A percentile compares a stretch with the other conserved stretches of the same genome.
Evolutionary conservation across 2,888 invertebrate genomes (phyloP).

Genomic region (Oxyteleia sp.): DNA sequence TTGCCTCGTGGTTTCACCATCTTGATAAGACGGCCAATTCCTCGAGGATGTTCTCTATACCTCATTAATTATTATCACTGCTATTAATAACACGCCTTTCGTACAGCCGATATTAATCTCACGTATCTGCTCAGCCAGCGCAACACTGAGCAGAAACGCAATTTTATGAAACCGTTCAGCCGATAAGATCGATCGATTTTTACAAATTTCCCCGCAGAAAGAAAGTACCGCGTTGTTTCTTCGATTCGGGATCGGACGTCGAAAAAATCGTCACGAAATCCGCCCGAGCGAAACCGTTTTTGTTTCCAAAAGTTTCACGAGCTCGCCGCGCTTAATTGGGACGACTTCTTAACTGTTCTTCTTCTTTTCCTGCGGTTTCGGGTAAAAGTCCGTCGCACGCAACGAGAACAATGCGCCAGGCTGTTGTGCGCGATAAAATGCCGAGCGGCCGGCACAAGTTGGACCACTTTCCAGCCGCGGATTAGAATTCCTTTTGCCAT

Average conservation of each 20-base stretch:
- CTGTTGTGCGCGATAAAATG: constrained; percentile 40
- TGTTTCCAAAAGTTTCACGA: neutral
- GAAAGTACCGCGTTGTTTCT: neutral
- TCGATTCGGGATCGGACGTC: neutral
- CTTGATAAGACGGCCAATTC: constrained; percentile 48
- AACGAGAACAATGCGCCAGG: constrained; percentile 47
- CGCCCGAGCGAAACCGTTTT: constrained; percentile 1
- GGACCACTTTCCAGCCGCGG: constrained; percentile 59
- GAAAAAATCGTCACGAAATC: neutral
- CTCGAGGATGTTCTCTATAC: constrained; percentile 54
- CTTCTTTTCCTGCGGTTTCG: constrained; percentile 54
- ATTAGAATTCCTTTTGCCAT: constrained; percentile 54
- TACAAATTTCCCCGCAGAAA: neutral
- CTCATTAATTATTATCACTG: constrained; percentile 48
- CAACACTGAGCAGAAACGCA: neutral
- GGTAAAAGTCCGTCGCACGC: constrained; percentile 44
- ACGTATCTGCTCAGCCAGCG: constrained; percentile 1
- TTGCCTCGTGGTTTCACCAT: constrained; percentile 25
- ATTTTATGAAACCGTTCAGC: constrained; percentile 1
- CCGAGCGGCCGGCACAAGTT: constrained; percentile 4
- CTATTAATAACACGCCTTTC: constrained; percentile 50
- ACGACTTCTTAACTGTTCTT: too few relatives aligned
- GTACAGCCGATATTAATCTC: constrained; percentile 20
- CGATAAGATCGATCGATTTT: constrained; percentile 17
- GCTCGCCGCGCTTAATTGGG: constrained; percentile 9